These are phyloP conservation scores for Oceanodroma leucorhoa DNA, from an alignment of 2,797 vertebrate genomes.

Conservation along the genomic window DNA sequence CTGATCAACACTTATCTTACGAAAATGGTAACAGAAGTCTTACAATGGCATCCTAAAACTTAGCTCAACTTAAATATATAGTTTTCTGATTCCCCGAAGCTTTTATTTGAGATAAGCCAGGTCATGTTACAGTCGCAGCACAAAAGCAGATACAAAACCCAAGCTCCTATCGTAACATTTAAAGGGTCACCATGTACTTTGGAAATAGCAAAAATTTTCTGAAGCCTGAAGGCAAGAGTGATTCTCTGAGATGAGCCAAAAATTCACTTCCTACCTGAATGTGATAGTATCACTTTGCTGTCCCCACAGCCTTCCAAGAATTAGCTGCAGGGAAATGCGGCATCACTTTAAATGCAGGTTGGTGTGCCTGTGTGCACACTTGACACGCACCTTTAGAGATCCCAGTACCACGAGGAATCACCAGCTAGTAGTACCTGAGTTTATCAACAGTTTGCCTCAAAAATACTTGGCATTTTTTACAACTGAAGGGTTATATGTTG, in stretches of 20 bases:
- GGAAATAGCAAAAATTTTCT: neutral
- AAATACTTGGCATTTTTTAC: neutral
- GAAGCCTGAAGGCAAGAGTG: neutral
- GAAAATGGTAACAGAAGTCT: neutral
- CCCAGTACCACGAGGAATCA: neutral
- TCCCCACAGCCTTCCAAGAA: neutral
- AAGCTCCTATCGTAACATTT: neutral
- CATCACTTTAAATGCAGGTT: neutral
- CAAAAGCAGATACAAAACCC: neutral
- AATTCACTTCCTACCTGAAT: neutral
- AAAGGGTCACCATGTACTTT: neutral
- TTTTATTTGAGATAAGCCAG: neutral
- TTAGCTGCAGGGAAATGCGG: neutral
- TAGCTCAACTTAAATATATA: neutral
- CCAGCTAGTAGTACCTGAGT: neutral
- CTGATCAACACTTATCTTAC: conserved; percentile 22
- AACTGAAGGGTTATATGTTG: neutral
- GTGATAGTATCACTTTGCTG: neutral
- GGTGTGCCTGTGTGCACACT: neutral
- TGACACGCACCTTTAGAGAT: neutral
- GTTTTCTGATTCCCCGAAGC: neutral
- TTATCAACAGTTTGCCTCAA: neutral
- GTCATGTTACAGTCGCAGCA: neutral
- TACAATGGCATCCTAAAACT: conserved; percentile 18
- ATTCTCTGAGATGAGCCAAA: neutral